Evolutionary conservation across 2,888 invertebrate genomes (phyloP), one percentile per base, ranked within the genome.

Genomic region (Synanthedon myopaeformis): DNA sequence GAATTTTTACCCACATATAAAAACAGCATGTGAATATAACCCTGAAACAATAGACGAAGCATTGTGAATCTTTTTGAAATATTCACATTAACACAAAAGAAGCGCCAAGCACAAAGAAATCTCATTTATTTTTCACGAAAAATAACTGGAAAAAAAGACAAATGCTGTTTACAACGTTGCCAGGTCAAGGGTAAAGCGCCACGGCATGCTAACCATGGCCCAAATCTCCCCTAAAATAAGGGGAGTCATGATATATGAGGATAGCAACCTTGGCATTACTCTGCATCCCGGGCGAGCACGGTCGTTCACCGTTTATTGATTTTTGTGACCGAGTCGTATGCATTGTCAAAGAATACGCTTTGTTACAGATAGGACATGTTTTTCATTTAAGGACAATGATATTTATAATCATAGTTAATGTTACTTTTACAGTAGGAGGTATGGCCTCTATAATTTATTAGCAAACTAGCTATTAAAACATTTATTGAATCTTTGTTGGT

Each of bases 231-330:
- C 49, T 49, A 19, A 49, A 49, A 19, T 14, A 10, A 49, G 49
- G 49, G 49, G 49, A 12, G n/a, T 42, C 48, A 52, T 55, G 51
- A 48, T 54, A 11, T 53, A 55, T 56, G 56, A 55, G 53, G 17
- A 58, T 57, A 54, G 54, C 64, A 66, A 59, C 72, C 72, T 71
- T 71, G 71, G 66, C 68, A 69, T 68, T 69, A 65, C 66, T 65
- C 59, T 63, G 60, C 62, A 64, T 59, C 64, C 66, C 65, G 57
- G 63, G 59, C 61, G 52, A 64, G 61, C 63, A 58, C 63, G 72
- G 68, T 69, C 68, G 58, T 69, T 70, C 69, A 65, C 70, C 67
- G 57, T 52, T 56, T 71, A 72, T 70, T 63, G 72, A 72, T 73
- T 66, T 64, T 58, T 61, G 58, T 56, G 59, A 57, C 58, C 53